Evolutionary conservation across 2,113 vertebrate genomes (phyloP).

Genomic region (Picathartes gymnocephalus): DNA sequence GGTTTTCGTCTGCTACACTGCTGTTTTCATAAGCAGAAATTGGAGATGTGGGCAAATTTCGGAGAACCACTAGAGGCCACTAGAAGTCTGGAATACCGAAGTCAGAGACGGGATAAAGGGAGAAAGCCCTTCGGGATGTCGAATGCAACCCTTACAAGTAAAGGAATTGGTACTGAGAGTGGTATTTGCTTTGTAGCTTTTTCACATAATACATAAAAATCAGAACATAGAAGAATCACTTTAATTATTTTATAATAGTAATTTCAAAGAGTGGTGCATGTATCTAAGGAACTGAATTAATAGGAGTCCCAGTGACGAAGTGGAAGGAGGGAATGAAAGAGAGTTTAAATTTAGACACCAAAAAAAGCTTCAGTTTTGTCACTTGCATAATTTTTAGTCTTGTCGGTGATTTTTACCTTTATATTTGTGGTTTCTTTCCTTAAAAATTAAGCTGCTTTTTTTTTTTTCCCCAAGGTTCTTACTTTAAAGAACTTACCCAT

Average conservation of each 20-base stretch:
- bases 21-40: not conserved
- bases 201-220: not conserved
- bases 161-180: not conserved
- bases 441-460: not conserved
- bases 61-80: constrained; percentile 27
- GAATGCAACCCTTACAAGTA: not conserved
- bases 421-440: not conserved
- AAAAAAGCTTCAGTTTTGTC: not conserved
- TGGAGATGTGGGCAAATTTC: not conserved
- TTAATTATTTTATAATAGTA: not conserved
- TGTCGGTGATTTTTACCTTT: not conserved
- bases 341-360: not conserved
- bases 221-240: not conserved
- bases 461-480: not conserved
- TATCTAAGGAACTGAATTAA: not conserved
- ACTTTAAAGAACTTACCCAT: not conserved
- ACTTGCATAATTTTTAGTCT: not conserved
- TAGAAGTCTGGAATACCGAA: not conserved
- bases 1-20: not conserved
- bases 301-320: not conserved
- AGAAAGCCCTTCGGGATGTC: not conserved
- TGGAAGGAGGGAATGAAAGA: rapidly evolving
- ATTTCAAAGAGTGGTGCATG: not conserved
- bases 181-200: not conserved
- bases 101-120: not conserved